phyloP scores from a whole-genome alignment of 1,140 invertebrate species.

The Apis cerana region DNA sequence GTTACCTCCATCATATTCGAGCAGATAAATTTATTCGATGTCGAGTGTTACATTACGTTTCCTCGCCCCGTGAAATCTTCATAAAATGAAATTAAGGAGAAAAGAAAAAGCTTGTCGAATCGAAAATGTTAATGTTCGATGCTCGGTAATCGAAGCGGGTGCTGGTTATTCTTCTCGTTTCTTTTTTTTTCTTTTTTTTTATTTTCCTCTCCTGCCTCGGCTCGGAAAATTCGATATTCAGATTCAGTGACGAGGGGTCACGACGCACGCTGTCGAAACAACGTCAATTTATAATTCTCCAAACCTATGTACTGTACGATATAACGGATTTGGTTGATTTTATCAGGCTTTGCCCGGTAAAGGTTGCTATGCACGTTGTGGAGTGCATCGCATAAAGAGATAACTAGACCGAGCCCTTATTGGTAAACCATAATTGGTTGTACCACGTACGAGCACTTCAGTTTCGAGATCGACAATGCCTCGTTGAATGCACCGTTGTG shows the following conservation, averaged over 20 bases:
- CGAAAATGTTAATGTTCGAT: not conserved
- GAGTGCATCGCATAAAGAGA: constrained; percentile 44
- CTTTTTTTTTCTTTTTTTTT: too few relatives aligned
- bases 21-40: not conserved
- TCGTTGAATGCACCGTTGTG: constrained; percentile 38
- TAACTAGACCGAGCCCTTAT: constrained; percentile 57
- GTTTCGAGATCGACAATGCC: constrained; percentile 51
- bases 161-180: not conserved
- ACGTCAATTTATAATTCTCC: constrained; percentile 14
- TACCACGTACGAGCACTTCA: constrained; percentile 40
- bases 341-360: not conserved
- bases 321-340: constrained; percentile 35
- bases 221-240: not conserved
- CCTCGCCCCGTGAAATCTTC: not conserved
- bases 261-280: not conserved
- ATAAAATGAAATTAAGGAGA: too few relatives aligned
- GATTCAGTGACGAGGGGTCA: not conserved
- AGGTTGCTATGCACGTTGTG: not conserved
- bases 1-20: not conserved
- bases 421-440: constrained; percentile 58
- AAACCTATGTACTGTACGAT: not conserved
- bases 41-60: not conserved
- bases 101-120: not conserved
- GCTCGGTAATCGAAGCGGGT: not conserved
- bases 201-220: too few relatives aligned